phyloP scores from a whole-genome alignment of 23 tunicate species.

The Clavelina lepadiformis region DNA sequence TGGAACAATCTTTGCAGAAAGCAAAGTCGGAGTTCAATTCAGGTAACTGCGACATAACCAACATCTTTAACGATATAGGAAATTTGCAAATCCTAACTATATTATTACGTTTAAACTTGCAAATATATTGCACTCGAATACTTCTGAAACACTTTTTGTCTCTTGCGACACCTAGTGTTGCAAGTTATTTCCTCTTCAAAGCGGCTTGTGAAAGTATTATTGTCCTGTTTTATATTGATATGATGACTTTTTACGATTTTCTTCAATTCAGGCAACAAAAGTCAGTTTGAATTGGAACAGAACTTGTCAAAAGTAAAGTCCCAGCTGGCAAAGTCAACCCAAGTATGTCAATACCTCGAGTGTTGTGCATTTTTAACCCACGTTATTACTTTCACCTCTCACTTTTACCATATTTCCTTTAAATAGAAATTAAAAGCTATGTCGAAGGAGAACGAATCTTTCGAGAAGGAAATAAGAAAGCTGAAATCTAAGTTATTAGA shows the following conservation, averaged over 20 bases:
- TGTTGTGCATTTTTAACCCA: too few relatives aligned
- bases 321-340: constrained; percentile 28
- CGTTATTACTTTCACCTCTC: background rate
- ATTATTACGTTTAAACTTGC: too few relatives aligned
- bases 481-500: constrained; percentile 37
- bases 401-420: background rate
- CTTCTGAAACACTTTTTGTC: too few relatives aligned
- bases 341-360: too few relatives aligned
- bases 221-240: constrained; percentile 3
- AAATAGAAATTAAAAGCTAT: constrained; percentile 49
- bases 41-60: too few relatives aligned
- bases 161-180: too few relatives aligned
- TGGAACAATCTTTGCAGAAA: constrained; percentile 24
- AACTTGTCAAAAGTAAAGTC: constrained; percentile 45
- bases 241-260: too few relatives aligned
- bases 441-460: constrained; percentile 41
- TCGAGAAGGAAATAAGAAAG: constrained; percentile 42
- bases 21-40: constrained; percentile 11
- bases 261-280: constrained; percentile 9
- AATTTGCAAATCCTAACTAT: too few relatives aligned
- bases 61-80: too few relatives aligned
- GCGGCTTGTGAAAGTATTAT: too few relatives aligned
- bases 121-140: too few relatives aligned
- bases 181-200: too few relatives aligned
- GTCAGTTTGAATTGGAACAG: constrained; percentile 35